Conservation (phyloP, 1,140 invertebrate genomes). For the Meteorus sp. region DNA sequence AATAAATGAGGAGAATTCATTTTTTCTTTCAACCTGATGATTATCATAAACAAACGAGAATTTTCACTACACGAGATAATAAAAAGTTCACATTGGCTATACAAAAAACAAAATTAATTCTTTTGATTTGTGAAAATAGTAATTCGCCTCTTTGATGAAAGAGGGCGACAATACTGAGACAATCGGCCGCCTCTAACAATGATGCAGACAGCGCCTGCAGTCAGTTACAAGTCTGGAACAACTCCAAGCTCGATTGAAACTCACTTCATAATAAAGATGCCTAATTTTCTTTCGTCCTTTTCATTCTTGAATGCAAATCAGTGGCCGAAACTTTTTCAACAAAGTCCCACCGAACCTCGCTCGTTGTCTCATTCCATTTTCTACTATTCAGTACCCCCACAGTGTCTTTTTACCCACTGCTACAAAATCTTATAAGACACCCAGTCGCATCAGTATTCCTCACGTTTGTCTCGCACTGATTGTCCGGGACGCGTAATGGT, state of each 20-base stretch:
- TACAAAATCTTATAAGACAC: background rate
- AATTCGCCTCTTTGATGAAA: too few species aligned
- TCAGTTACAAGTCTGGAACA: constrained; percentile 40
- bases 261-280: constrained; percentile 33
- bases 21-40: too few species aligned
- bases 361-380: constrained; percentile 1
- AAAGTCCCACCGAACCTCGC: background rate
- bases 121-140: too few species aligned
- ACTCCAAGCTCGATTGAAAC: constrained; percentile 21
- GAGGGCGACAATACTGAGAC: too few species aligned
- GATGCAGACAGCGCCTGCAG: constrained; percentile 32
- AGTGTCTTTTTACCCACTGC: background rate
- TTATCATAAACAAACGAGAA: too few species aligned
- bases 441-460: constrained; percentile 21
- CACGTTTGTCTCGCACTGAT: constrained; percentile 24
- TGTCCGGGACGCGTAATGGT: constrained; percentile 23
- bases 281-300: constrained; percentile 37
- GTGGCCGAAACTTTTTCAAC: constrained; percentile 5
- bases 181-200: too few species aligned
- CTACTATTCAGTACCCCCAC: background rate
- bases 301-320: constrained; percentile 30
- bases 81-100: too few species aligned
- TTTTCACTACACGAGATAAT: too few species aligned
- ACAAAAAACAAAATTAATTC: too few species aligned
- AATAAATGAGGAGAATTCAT: too few species aligned